Evolutionary conservation across 2,797 vertebrate species (phyloP).

Genomic region (Numenius phaeopus): DNA sequence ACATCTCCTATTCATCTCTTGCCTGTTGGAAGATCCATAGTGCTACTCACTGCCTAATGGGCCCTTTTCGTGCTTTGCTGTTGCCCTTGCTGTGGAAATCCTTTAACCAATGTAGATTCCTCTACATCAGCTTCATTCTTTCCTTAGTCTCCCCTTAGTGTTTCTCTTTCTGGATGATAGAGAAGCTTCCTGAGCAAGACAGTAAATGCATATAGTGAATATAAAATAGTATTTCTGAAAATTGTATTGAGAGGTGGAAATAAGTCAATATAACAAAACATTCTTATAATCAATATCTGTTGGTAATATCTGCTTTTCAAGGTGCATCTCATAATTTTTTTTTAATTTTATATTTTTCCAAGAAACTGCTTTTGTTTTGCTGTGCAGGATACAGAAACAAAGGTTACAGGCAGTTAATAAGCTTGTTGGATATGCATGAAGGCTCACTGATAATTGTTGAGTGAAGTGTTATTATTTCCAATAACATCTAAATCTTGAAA

Average conservation of each 20-base stretch:
- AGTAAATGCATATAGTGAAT: fast-evolving
- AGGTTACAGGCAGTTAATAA: conserved; percentile 62
- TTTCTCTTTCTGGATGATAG: neutral
- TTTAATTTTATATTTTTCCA: neutral
- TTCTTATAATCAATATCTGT: neutral
- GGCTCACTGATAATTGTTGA: conserved; percentile 36
- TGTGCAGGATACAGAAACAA: conserved; percentile 17
- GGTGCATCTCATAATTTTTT: neutral
- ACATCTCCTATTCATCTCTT: neutral
- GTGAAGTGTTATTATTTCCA: conserved; percentile 52
- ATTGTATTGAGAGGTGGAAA: neutral
- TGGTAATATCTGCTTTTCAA: neutral
- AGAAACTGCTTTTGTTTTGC: conserved; percentile 17
- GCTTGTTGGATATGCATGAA: conserved; percentile 32
- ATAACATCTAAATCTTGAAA: conserved; percentile 63
- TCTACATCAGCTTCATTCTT: neutral
- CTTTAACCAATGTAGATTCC: neutral
- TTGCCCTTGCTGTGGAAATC: neutral
- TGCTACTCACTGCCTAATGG: neutral
- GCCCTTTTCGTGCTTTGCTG: neutral
- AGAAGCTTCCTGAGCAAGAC: neutral
- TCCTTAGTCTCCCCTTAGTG: neutral
- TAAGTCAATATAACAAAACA: neutral
- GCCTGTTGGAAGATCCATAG: neutral
- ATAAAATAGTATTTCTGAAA: neutral